These are phyloP conservation scores for Botia kubotai DNA, from an alignment of 2,797 vertebrate genomes.

Conservation along the genomic window DNA sequence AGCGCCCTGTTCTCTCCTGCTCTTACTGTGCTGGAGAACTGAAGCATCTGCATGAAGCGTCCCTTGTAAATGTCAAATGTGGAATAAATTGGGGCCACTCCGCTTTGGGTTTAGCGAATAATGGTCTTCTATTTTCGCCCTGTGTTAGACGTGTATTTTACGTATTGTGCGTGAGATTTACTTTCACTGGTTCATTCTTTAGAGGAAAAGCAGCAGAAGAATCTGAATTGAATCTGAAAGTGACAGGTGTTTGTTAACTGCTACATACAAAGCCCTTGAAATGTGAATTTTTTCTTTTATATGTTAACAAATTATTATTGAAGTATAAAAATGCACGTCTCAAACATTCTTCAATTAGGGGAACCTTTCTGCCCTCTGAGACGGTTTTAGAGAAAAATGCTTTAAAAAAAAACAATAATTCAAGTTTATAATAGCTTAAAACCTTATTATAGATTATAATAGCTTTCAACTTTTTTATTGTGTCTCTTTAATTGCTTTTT, in stretches of 20 bases:
- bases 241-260: background rate
- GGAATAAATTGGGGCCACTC: conserved; percentile 43
- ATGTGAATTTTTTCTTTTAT: background rate
- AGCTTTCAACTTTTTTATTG: background rate
- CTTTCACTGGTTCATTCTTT: background rate
- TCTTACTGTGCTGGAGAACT: conserved; percentile 24
- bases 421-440: conserved; percentile 1
- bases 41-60: conserved; percentile 37
- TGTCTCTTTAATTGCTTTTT: background rate
- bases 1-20: background rate
- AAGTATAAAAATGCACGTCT: background rate
- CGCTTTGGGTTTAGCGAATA: conserved; percentile 7
- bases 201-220: background rate
- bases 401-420: background rate
- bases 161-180: background rate
- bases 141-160: conserved; percentile 7
- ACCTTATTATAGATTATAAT: background rate
- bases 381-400: background rate
- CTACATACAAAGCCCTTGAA: background rate
- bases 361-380: background rate
- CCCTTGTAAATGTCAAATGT: conserved; percentile 44
- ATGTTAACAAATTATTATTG: background rate
- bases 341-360: background rate
- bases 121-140: background rate
- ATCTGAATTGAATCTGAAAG: background rate